phyloP scores from a whole-genome alignment of 2,888 invertebrate genomes.

The Monochamus alternatus region DNA sequence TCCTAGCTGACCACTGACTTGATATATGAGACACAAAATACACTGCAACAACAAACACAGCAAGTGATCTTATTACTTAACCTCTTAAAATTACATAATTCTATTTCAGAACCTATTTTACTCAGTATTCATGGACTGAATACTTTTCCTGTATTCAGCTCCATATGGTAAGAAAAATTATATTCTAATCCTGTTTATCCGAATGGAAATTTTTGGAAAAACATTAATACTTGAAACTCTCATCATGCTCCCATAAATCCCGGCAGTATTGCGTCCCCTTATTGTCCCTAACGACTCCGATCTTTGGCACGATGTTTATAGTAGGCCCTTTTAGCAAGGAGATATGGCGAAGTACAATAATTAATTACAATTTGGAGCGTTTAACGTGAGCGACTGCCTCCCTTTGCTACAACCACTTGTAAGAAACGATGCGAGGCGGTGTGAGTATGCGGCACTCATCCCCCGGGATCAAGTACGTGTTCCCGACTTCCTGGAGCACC shows the following conservation, averaged over 20 bases:
- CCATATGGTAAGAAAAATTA: too few species aligned
- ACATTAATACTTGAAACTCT: background rate
- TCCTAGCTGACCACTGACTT: too few species aligned
- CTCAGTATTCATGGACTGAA: too few species aligned
- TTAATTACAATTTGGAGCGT: constrained; percentile 51
- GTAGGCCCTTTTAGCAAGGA: constrained; percentile 15
- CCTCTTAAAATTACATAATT: too few species aligned
- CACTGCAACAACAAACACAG: too few species aligned
- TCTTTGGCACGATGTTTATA: constrained; percentile 25
- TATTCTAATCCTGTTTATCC: too few species aligned
- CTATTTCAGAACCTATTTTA: too few species aligned
- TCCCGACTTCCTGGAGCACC: constrained; percentile 52
- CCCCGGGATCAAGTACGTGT: constrained; percentile 56
- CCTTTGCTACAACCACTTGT: constrained; percentile 54
- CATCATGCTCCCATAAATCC: background rate
- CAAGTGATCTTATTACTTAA: too few species aligned
- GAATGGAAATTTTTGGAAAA: too few species aligned
- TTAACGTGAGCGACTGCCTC: constrained; percentile 41
- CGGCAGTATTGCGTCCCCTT: constrained; percentile 4
- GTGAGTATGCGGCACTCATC: constrained; percentile 44
- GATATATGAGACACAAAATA: too few species aligned
- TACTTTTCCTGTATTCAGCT: too few species aligned
- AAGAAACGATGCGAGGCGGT: constrained; percentile 39
- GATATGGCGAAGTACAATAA: constrained; percentile 29
- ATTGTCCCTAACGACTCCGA: constrained; percentile 28